Conservation (phyloP, 2,113 vertebrate species). For the Neodon shergylaensis region DNA sequence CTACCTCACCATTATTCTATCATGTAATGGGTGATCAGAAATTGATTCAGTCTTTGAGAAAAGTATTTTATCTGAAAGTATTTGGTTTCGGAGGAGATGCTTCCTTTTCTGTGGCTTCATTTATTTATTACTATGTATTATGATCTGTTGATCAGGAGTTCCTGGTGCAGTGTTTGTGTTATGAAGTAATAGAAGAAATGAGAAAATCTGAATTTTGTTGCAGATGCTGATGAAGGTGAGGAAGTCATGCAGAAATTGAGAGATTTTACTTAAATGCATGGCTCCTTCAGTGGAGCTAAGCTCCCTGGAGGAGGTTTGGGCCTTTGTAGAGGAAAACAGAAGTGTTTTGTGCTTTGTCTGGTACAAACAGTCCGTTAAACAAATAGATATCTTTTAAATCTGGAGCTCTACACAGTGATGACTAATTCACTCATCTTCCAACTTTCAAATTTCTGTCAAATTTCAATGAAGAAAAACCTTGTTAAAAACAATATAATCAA, state of each 20-base stretch:
- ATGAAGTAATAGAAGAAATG: background rate
- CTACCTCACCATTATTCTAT: background rate
- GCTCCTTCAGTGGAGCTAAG: background rate
- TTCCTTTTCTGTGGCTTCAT: background rate
- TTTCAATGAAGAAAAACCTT: background rate
- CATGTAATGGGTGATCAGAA: background rate
- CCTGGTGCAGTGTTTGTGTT: background rate
- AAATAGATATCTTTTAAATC: background rate
- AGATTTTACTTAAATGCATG: background rate
- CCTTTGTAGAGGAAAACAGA: background rate
- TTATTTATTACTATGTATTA: background rate
- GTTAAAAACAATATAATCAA: background rate
- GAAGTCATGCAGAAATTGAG: background rate
- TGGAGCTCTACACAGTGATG: background rate
- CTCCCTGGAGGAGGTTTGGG: background rate
- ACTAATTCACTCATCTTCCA: background rate
- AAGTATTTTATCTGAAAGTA: background rate
- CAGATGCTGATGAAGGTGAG: background rate
- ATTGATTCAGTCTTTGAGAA: background rate
- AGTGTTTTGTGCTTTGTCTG: background rate
- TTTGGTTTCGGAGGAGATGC: background rate
- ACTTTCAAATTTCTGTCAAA: background rate
- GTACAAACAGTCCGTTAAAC: background rate
- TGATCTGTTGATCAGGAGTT: background rate
- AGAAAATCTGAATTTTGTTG: background rate